Percentiles rank a stretch among this genome's conserved stretches.
Conservation (phyloP, 2,113 vertebrate genomes). For the Psittacara wagleri region DNA sequence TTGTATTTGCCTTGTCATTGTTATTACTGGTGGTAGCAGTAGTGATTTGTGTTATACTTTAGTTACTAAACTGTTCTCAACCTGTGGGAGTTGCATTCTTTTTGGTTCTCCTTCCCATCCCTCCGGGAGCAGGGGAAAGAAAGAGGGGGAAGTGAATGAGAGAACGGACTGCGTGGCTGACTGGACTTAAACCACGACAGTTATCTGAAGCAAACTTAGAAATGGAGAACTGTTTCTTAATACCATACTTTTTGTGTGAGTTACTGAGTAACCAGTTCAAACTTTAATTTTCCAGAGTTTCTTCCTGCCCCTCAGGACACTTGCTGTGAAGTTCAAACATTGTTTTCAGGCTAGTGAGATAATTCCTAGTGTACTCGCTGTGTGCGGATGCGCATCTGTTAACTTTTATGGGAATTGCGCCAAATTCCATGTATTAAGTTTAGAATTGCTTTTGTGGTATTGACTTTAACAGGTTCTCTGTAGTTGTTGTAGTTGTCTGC, state of each 20-base stretch:
- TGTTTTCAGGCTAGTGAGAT: slow-evolving; percentile 46
- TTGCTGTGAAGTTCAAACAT: slow-evolving; percentile 29
- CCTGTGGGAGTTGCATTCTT: too few relatives aligned
- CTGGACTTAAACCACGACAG: too few relatives aligned
- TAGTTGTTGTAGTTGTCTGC: neutral
- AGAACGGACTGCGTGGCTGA: too few relatives aligned
- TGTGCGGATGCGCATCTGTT: slow-evolving; percentile 38
- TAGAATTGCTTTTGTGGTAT: neutral
- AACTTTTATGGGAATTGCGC: neutral
- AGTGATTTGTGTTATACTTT: too few relatives aligned
- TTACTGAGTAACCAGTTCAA: neutral
- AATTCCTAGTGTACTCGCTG: slow-evolving; percentile 10
- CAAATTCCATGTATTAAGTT: neutral
- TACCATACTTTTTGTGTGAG: neutral
- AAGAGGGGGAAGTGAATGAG: too few relatives aligned
- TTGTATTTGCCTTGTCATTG: too few relatives aligned
- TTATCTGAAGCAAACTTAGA: neutral
- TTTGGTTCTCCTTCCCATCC: too few relatives aligned
- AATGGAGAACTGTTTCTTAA: neutral
- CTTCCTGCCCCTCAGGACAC: slow-evolving; percentile 25
- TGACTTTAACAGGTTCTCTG: neutral
- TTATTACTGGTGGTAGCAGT: too few relatives aligned
- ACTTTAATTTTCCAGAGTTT: slow-evolving; percentile 8
- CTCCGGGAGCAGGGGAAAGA: too few relatives aligned
- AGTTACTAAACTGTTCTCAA: too few relatives aligned